Conservation (phyloP, 2,888 invertebrate genomes). For the Amaurobius ferox region DNA sequence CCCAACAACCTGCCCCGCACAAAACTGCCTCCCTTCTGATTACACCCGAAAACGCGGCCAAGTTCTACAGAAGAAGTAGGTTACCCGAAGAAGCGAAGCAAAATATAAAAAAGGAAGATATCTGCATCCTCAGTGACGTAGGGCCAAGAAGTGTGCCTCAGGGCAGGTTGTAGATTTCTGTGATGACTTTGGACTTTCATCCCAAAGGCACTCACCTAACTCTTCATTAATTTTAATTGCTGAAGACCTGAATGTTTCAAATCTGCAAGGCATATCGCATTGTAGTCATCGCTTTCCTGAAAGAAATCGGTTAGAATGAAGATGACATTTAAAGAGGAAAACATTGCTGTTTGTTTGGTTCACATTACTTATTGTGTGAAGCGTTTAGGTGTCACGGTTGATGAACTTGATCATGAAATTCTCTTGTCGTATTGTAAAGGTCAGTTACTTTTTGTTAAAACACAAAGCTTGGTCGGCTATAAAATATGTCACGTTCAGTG, state of each 20-base stretch:
- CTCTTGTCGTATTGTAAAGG: no score
- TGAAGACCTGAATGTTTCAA: neutral
- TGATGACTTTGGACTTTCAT: conserved; percentile 33
- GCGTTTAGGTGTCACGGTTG: no score
- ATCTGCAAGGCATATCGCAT: neutral
- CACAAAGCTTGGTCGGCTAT: no score
- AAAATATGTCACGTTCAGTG: no score
- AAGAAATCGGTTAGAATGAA: no score
- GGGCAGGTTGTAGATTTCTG: neutral
- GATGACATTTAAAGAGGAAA: no score
- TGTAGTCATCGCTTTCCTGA: neutral
- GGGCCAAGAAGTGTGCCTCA: conserved; percentile 21
- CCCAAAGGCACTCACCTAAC: conserved; percentile 21
- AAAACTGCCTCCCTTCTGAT: conserved; percentile 24
- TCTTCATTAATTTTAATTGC: conserved; percentile 8
- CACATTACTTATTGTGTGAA: no score
- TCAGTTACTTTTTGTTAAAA: no score
- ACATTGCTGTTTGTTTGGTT: no score
- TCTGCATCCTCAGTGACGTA: conserved; percentile 40
- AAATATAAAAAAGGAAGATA: neutral
- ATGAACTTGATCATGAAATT: no score
- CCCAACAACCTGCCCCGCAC: conserved; percentile 6
- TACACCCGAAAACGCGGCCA: conserved; percentile 50
- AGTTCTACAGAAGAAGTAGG: conserved; percentile 39
- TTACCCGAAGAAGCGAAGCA: conserved; percentile 19